Evolutionary conservation across 2,113 vertebrate species (phyloP), one percentile per base, ranked within the genome.

Genomic region (Ancistrus triradiatus): DNA sequence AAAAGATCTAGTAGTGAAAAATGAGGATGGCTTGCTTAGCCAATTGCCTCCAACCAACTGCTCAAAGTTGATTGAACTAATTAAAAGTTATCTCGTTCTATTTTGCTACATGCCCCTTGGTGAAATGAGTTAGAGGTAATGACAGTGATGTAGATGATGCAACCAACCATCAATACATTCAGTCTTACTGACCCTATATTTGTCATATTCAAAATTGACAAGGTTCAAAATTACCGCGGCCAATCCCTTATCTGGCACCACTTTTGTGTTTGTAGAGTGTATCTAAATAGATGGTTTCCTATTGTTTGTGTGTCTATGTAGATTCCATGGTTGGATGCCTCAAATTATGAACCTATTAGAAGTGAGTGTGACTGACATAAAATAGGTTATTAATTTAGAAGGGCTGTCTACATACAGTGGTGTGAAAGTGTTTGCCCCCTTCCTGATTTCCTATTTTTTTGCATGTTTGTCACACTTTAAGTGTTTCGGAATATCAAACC

Each of bases 241-340:
- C 35, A 6, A 18, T 37, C 2, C 6, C 9, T 17, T 14, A 28
- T n/a, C 18, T 28, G 7, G 43, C 24, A 24, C 7, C 0, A 4
- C 18, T n/a, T 9, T 52, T 3, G 21, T 40, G 40, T 47, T 31
- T 17, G 4, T n/a, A 38, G 38, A 40, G 9, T 35, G 25, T 33
- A 24, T 43, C n/a, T n/a, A n/a, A n/a, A n/a, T n/a, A n/a, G n/a
- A n/a, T n/a, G n/a, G n/a, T 35, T 43, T 58, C 22, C 68, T 51
- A 17, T 52, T 18, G 27, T 61, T 28, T 55, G 27, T n/a, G 15
- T 27, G 42, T 71, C 18, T 31, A 10, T 56, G 19, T 31, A 31
- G 7, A 31, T 31, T 31, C 27, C 3, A 31, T 31, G 7, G 27
- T 31, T 31, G 27, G 7, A 31, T 31, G 27, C n/a, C n/a, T n/a